Evolutionary conservation across 2,797 vertebrate species (phyloP).

Genomic region (Leucoraja ocellata): DNA sequence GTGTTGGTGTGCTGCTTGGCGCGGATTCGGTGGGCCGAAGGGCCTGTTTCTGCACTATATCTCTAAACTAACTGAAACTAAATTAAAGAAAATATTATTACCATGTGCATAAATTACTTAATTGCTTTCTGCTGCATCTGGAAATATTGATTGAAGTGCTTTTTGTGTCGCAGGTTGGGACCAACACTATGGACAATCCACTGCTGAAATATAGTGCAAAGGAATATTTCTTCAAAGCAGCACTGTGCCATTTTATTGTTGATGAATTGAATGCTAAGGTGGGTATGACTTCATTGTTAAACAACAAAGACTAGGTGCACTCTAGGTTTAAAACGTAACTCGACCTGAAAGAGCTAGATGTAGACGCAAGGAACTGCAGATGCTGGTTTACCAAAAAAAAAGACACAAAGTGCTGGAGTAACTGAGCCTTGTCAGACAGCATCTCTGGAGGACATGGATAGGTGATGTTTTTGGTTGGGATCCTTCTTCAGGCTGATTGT

Average conservation of each 20-base stretch:
- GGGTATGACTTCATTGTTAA: not conserved
- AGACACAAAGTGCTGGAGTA: too few relatives aligned
- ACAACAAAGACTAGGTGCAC: not conserved
- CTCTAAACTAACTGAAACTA: too few relatives aligned
- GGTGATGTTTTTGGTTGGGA: too few relatives aligned
- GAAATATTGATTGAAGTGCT: not conserved
- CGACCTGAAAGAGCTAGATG: not conserved
- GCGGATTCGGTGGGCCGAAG: too few relatives aligned
- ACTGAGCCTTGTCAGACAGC: too few relatives aligned
- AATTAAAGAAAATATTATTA: too few relatives aligned
- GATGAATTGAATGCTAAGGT: constrained; percentile 96
- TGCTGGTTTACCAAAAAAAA: too few relatives aligned
- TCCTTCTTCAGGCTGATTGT: too few relatives aligned
- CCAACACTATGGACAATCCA: constrained; percentile 95
- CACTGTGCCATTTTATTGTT: constrained; percentile 93
- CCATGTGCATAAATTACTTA: not conserved
- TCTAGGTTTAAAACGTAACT: not conserved
- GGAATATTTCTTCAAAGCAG: constrained; percentile 98
- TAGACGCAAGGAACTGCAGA: too few relatives aligned
- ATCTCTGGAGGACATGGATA: too few relatives aligned
- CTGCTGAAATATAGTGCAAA: constrained; percentile 96
- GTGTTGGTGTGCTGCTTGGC: too few relatives aligned
- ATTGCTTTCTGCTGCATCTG: constrained; percentile 24
- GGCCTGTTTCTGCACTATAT: too few relatives aligned
- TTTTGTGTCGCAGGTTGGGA: constrained; percentile 69